Base-by-base conservation (phyloP, 2,888 invertebrate species). In the Dicyrtoma fusca region DNA sequence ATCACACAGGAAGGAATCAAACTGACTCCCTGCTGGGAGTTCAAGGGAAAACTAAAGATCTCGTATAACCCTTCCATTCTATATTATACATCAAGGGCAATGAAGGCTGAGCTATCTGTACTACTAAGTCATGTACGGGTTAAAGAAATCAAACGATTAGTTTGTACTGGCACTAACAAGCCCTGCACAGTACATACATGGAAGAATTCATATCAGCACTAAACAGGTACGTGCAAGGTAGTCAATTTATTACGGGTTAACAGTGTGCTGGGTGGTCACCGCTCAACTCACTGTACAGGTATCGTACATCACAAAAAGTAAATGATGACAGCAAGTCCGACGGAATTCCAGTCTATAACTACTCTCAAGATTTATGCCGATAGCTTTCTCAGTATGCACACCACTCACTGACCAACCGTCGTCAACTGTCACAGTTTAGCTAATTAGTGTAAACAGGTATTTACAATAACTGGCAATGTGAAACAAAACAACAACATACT, bases 211-310 rank as follows among this genome's bases (percentile, higher is more conserved):
- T 17, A 62, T 62, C 62, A 44, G 62, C n/a, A 44, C 62, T 21
- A 53, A 53, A 53, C 17, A 62, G 44, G 44, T 62, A 44, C 49
- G 64, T 49, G 25, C 25, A 25, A 17, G 25, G 25, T 64, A 64
- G 51, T 64, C 49, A 64, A 64, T 64, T 64, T 64, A 64, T 64
- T 49, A 49, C 26, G 19, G 49, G 51, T 17, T 64, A 51, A 64
- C 4, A n/a, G 44, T 44, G 26, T 26, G 21, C 62, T 51, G 51
- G 64, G 64, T 64, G 64, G 64, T 64, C 64, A 64, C n/a, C 17
- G 25, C 10, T 61, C 61, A 61, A 61, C 44, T 34, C 34, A 44
- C 11, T 17, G 44, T 17, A 42, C 23, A n/a, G 14, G 17, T 44
- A 21, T 44, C 17, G 57, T 61, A 61, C 34, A 61, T 44, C 61